Evolutionary conservation across 2,888 invertebrate species (phyloP).

Genomic region (Vesta saturnalis): DNA sequence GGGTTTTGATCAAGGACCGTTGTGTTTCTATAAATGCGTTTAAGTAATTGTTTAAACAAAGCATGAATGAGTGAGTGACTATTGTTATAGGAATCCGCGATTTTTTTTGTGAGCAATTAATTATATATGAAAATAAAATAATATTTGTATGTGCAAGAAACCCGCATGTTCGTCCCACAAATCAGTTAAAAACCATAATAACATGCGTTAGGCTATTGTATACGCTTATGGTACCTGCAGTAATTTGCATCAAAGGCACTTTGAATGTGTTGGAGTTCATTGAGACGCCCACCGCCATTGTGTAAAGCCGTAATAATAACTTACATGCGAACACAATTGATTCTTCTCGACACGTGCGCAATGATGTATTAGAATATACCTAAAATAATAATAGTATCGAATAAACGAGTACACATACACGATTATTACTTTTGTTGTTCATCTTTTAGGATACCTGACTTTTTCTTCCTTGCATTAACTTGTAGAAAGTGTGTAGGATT

Average conservation of each 20-base stretch:
- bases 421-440: constrained; percentile 7
- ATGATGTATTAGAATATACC: constrained; percentile 61
- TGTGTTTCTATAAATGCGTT: neutral
- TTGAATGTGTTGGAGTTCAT: constrained; percentile 59
- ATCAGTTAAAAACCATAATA: constrained; percentile 43
- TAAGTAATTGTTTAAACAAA: no score
- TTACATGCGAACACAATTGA: constrained; percentile 59
- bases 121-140: no score
- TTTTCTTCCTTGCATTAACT: neutral
- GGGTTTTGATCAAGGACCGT: neutral
- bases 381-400: constrained; percentile 58
- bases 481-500: constrained; percentile 43
- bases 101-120: constrained; percentile 1
- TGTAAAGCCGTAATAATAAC: constrained; percentile 54
- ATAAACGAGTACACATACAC: no score
- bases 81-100: neutral
- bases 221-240: constrained; percentile 46
- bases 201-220: constrained; percentile 50
- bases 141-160: constrained; percentile 21
- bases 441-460: neutral
- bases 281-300: constrained; percentile 60
- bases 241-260: constrained; percentile 49
- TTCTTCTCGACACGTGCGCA: constrained; percentile 60
- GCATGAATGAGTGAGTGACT: constrained; percentile 1
- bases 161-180: constrained; percentile 36